phyloP scores from a whole-genome alignment of 2,113 vertebrate species.

The Piprites chloris region DNA sequence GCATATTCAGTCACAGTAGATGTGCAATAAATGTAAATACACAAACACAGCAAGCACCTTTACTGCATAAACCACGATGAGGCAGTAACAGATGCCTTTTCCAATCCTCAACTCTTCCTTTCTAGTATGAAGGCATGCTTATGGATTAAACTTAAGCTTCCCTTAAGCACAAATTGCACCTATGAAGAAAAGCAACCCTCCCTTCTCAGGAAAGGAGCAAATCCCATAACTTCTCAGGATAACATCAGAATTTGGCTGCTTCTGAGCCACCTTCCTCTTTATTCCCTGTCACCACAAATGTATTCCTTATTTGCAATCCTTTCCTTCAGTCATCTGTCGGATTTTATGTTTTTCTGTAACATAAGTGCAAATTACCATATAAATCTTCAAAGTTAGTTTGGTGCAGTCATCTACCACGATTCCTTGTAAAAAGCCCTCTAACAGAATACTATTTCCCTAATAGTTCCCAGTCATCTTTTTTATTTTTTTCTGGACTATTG shows the following conservation, averaged over 20 bases:
- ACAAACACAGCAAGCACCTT: not conserved
- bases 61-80: not conserved
- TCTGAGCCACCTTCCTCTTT: not conserved
- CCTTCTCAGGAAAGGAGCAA: not conserved
- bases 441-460: not conserved
- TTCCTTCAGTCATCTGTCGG: not conserved
- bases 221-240: not conserved
- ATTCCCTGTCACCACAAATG: fast-evolving
- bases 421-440: not conserved
- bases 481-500: not conserved
- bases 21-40: not conserved
- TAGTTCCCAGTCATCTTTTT: not conserved
- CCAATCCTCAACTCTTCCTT: not conserved
- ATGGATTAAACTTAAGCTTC: not conserved
- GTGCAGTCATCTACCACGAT: not conserved
- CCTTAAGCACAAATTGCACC: not conserved
- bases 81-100: not conserved
- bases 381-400: not conserved
- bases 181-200: not conserved
- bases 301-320: not conserved
- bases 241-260: not conserved
- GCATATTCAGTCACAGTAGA: not conserved
- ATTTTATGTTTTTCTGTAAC: not conserved
- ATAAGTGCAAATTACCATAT: not conserved
- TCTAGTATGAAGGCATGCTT: not conserved